These are phyloP conservation scores for Eilema depressum DNA, from an alignment of 2,888 invertebrate species.

Conservation along the genomic window DNA sequence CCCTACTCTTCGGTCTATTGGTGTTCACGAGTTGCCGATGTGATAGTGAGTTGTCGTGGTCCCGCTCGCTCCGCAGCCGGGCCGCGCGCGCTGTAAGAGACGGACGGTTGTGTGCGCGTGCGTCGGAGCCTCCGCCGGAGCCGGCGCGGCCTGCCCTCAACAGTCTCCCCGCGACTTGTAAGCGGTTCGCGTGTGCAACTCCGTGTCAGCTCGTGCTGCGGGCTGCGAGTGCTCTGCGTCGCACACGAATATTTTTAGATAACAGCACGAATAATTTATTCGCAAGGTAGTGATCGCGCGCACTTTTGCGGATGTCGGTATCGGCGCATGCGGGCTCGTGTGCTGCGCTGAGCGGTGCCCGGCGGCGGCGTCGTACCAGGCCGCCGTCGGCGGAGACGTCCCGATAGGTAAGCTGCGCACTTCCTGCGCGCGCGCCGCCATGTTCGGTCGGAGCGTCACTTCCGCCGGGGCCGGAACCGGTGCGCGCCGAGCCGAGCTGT, in stretches of 20 bases:
- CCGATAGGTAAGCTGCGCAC: constrained; percentile 87
- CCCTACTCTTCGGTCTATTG: constrained; percentile 87
- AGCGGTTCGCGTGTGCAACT: constrained; percentile 83
- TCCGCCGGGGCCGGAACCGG: constrained; percentile 81
- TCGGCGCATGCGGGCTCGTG: constrained; percentile 76
- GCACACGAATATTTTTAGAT: constrained; percentile 86
- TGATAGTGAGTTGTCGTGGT: constrained; percentile 80
- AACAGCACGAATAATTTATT: constrained; percentile 86
- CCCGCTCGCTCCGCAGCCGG: constrained; percentile 71
- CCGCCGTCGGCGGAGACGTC: constrained; percentile 77
- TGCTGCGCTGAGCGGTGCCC: constrained; percentile 64
- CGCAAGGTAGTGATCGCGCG: constrained; percentile 84
- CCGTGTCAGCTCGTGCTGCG: constrained; percentile 71
- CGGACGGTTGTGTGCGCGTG: constrained; percentile 78
- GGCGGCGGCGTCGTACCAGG: constrained; percentile 65
- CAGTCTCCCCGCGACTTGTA: constrained; percentile 86
- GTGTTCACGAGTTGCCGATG: constrained; percentile 85
- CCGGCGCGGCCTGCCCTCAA: constrained; percentile 84
- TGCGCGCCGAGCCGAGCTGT: constrained; percentile 67
- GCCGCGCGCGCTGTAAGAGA: constrained; percentile 69
- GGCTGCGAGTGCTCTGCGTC: constrained; percentile 72
- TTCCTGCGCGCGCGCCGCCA: constrained; percentile 86
- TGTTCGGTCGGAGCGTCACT: constrained; percentile 84
- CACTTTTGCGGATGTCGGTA: constrained; percentile 81
- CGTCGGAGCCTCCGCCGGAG: constrained; percentile 83